A percentile compares a stretch with the other conserved stretches of the same genome.
Conservation (phyloP, 2,113 vertebrate species). For the Pluvianellus socialis region DNA sequence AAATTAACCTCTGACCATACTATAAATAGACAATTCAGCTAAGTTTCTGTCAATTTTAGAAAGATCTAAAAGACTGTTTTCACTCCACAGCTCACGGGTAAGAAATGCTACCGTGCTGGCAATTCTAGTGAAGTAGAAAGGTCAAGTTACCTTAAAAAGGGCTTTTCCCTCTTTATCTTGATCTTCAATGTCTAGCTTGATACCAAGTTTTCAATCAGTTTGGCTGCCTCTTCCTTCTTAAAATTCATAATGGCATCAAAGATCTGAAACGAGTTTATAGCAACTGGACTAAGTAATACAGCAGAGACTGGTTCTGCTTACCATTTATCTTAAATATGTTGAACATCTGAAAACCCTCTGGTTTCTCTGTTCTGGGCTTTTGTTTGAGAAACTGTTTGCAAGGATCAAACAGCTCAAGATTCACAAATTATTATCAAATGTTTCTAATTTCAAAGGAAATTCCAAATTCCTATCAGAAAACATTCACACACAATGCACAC, state of each 20-base stretch:
- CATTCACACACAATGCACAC: neutral
- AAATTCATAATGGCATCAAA: conserved; percentile 77
- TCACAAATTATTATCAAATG: neutral
- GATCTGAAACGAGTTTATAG: conserved; percentile 32
- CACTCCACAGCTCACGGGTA: neutral
- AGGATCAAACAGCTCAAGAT: neutral
- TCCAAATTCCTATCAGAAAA: neutral
- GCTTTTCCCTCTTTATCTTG: conserved; percentile 69
- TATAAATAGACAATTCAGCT: neutral
- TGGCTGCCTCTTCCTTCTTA: conserved; percentile 71
- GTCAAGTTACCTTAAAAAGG: conserved; percentile 63
- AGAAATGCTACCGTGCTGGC: neutral
- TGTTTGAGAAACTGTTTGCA: neutral
- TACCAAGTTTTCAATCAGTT: conserved; percentile 69
- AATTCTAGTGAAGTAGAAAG: neutral
- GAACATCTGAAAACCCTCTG: neutral
- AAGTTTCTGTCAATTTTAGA: neutral
- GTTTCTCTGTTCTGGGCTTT: neutral
- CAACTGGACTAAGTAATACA: neutral
- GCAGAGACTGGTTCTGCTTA: neutral
- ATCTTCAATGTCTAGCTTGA: conserved; percentile 66
- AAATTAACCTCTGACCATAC: no score
- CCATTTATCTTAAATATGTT: neutral
- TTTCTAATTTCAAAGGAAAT: neutral
- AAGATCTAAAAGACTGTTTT: neutral